Evolutionary conservation across 1,140 invertebrate genomes (phyloP).

Genomic region (Rhopalosiphum maidis): DNA sequence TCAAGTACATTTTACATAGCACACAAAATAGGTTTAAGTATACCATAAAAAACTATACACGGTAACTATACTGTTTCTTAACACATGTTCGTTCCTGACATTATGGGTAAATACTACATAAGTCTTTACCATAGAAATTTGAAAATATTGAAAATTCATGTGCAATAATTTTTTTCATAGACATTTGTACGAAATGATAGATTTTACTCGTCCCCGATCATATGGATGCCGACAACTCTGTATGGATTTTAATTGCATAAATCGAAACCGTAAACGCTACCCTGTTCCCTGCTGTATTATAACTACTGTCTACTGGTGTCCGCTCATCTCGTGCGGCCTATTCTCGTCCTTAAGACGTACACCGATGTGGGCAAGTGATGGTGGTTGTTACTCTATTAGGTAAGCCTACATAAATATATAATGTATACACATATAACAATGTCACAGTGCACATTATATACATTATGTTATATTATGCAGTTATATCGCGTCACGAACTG

Average conservation of each 20-base stretch:
- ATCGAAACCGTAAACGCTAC: not conserved
- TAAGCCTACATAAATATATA: not conserved
- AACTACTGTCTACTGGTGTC: not conserved
- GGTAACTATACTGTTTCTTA: too few relatives aligned
- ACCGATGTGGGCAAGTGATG: not conserved
- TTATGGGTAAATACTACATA: not conserved
- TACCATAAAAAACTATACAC: not conserved
- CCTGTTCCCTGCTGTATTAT: not conserved
- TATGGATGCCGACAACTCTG: not conserved
- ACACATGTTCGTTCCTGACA: not conserved
- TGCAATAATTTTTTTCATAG: not conserved
- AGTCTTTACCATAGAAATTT: not conserved
- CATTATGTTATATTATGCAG: not conserved
- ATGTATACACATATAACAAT: not conserved
- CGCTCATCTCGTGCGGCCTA: too few relatives aligned
- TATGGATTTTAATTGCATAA: not conserved
- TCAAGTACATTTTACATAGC: not conserved
- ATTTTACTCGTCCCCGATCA: not conserved
- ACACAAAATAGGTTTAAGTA: not conserved
- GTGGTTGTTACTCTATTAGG: not conserved
- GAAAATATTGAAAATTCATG: not conserved
- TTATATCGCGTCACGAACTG: slow-evolving; percentile 1
- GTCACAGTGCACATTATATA: not conserved
- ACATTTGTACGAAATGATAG: not conserved
- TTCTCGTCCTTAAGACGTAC: too few relatives aligned